phyloP scores from a whole-genome alignment of 1,140 invertebrate genomes.

The Caenorhabditis latens region DNA sequence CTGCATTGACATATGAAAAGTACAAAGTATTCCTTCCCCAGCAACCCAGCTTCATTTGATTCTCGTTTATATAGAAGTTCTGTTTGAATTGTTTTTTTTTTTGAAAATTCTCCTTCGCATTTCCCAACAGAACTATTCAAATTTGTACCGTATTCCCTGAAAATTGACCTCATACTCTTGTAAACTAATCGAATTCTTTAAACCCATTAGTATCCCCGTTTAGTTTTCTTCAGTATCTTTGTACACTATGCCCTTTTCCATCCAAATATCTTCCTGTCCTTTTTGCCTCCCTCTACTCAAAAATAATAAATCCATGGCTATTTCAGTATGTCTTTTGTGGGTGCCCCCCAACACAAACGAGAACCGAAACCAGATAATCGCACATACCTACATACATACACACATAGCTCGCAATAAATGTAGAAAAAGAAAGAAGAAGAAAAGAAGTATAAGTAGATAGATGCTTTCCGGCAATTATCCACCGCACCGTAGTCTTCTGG shows the following conservation, averaged over 20 bases:
- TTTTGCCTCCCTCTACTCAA: not conserved
- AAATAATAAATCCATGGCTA: constrained; percentile 46
- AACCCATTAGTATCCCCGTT: not conserved
- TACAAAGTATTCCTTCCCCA: constrained; percentile 26
- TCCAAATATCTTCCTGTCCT: constrained; percentile 1
- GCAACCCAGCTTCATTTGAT: not conserved
- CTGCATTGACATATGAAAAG: constrained; percentile 8
- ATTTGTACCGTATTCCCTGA: not conserved
- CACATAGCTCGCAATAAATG: constrained; percentile 38
- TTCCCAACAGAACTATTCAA: not conserved
- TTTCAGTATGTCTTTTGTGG: constrained; percentile 14
- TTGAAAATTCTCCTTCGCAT: not conserved
- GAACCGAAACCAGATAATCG: constrained; percentile 7
- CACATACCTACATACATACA: not conserved
- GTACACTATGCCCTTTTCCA: not conserved
- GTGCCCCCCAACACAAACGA: not conserved
- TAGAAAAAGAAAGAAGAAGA: constrained; percentile 9
- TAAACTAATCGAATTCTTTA: not conserved
- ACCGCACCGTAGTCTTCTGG: constrained; percentile 43
- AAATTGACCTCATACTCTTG: constrained; percentile 1
- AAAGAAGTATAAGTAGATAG: constrained; percentile 55
- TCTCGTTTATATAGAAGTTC: not conserved
- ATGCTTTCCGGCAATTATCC: constrained; percentile 54
- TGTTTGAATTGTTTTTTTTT: not conserved
- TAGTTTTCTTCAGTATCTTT: not conserved